These are phyloP conservation scores for Percopsis transmontana DNA, from an alignment of 2,113 vertebrate species.

Conservation along the genomic window DNA sequence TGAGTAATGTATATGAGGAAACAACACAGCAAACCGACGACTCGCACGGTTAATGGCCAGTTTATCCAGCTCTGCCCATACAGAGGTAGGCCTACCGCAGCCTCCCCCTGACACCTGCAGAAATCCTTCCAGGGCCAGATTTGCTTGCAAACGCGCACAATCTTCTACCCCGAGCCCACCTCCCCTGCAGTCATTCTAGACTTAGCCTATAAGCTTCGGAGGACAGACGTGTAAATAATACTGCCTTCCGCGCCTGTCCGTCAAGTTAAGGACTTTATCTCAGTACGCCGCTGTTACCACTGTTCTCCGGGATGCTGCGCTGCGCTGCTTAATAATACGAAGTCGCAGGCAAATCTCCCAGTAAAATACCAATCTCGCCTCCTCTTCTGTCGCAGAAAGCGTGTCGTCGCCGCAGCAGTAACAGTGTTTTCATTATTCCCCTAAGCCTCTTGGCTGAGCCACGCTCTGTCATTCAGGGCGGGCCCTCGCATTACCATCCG, in stretches of 20 bases:
- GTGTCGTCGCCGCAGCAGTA: constrained; percentile 44
- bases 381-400: constrained; percentile 39
- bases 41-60: no score
- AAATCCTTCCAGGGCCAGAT: background rate
- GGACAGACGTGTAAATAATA: background rate
- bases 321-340: no score
- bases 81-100: no score
- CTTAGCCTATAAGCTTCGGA: constrained; percentile 1
- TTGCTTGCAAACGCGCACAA: background rate
- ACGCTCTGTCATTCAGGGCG: constrained; percentile 39
- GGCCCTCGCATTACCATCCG: constrained; percentile 22
- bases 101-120: background rate
- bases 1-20: no score
- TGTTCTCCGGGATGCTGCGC: no score
- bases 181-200: background rate
- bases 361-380: constrained; percentile 47
- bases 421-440: constrained; percentile 55
- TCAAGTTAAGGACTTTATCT: constrained; percentile 46
- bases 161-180: background rate
- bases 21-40: no score
- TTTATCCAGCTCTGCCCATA: no score
- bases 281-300: constrained; percentile 19
- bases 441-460: constrained; percentile 57
- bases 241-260: constrained; percentile 6
- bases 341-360: constrained; percentile 21